Base-by-base conservation (phyloP, 2,888 invertebrate genomes). In the Laspeyria flexula region DNA sequence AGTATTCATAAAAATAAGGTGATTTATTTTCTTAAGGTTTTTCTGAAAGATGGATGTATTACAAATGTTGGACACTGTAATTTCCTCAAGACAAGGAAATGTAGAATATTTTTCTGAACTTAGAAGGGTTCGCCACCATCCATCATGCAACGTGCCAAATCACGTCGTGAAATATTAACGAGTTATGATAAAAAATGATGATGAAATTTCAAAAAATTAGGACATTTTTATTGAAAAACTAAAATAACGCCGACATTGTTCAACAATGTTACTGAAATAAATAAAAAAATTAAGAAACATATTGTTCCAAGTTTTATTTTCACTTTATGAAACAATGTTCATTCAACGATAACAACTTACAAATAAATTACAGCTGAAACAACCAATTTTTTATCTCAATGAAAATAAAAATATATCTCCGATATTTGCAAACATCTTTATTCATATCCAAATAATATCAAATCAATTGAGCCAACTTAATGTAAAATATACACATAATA, bases 141-240 rank as follows among this genome's bases (percentile, higher is more conserved):
- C 47, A 70, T 69, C 59, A 69, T 50, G 18, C 31, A 55, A 68
- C 45, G 50, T 54, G 66, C 57, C 70, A 60, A 71, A 69, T 70
- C 66, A 71, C 51, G 58, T 43, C 55, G 46, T 35, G 39, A 58
- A 56, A 55, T 71, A 64, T 61, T 49, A 55, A 41, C 31, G 33
- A 15, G 29, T 43, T 41, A 49, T 45, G 37, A 29, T 40, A 46
- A 67, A 62, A 54, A 62, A 55, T 25, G 37, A 48, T 47, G 40
- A 56, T 49, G 43, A 51, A 52, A 27, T 50, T 53, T 10, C 13
- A n/a, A 15, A 33, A 18, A n/a, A 18, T 21, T 23, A 33, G 10
- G 25, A 23, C 12, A 4, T 30, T 12, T 30, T 5, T 30, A 12
- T 10, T 27, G 10, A 27, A 31, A 31, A 12, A 12, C 12, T 33